A percentile compares a stretch with the other conserved stretches of the same genome.
phyloP scores from a whole-genome alignment of 2,113 vertebrate genomes.

The Callithrix jacchus region DNA sequence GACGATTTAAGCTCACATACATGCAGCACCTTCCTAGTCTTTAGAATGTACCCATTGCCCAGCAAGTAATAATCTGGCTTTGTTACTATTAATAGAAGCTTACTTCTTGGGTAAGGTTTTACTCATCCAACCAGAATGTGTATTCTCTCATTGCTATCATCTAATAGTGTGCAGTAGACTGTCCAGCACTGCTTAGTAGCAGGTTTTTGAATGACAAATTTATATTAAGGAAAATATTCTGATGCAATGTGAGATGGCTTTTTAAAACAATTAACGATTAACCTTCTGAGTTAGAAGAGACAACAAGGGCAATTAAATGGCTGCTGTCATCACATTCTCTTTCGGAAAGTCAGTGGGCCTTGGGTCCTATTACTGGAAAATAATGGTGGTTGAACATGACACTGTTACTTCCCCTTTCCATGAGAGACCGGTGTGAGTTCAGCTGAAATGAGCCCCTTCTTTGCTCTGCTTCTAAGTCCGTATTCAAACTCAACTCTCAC shows the following conservation, averaged over 20 bases:
- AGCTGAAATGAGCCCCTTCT: neutral
- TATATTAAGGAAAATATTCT: neutral
- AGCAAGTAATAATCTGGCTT: neutral
- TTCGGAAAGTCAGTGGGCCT: neutral
- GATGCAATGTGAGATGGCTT: neutral
- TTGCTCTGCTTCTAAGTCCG: neutral
- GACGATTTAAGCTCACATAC: neutral
- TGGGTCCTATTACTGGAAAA: too few species aligned
- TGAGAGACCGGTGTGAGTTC: neutral
- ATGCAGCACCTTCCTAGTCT: neutral
- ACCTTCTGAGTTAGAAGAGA: neutral
- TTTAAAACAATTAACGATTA: neutral
- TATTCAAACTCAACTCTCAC: neutral
- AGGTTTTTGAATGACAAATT: slow-evolving; percentile 28
- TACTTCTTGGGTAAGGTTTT: neutral
- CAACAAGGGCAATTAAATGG: neutral
- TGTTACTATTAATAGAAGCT: neutral
- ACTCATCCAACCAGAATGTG: neutral
- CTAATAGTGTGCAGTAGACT: neutral
- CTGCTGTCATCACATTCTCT: neutral
- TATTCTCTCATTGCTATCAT: neutral
- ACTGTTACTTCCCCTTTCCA: neutral
- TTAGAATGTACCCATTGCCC: neutral
- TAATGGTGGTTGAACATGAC: neutral
- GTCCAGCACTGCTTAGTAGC: neutral